Conservation (phyloP, 2,797 vertebrate species). For the Schizopygopsis malacanthus region DNA sequence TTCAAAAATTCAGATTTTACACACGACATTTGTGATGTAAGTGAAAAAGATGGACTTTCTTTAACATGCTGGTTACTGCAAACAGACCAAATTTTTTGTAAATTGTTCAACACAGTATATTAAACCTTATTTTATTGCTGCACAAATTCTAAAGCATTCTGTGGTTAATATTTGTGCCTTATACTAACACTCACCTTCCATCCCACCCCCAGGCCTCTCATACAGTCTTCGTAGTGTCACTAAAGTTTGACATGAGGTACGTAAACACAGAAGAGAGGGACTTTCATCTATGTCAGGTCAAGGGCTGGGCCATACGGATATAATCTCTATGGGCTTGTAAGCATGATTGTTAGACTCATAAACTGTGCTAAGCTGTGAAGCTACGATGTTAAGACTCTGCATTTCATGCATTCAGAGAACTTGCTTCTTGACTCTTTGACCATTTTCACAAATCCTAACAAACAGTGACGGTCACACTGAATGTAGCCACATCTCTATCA, state of each 20-base stretch:
- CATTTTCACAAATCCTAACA: neutral
- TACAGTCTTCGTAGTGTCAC: conserved; percentile 80
- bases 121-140: neutral
- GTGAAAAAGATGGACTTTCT: neutral
- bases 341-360: conserved; percentile 29
- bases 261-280: conserved; percentile 64
- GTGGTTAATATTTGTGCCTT: conserved; percentile 63
- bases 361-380: conserved; percentile 22
- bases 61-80: neutral
- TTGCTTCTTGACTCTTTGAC: neutral
- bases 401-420: conserved; percentile 15
- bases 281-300: conserved; percentile 9
- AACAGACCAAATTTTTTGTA: neutral
- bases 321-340: conserved; percentile 20
- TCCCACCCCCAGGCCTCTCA: conserved; percentile 77
- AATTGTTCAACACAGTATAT: conserved; percentile 32
- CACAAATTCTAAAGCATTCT: conserved; percentile 3
- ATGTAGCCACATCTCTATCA: neutral
- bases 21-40: neutral
- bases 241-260: conserved; percentile 82
- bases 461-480: neutral
- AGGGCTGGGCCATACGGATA: conserved; percentile 12
- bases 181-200: conserved; percentile 65
- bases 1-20: neutral
- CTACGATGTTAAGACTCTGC: conserved; percentile 26